These are phyloP conservation scores for Cetonia aurata DNA, from an alignment of 2,888 invertebrate species.

Conservation along the genomic window DNA sequence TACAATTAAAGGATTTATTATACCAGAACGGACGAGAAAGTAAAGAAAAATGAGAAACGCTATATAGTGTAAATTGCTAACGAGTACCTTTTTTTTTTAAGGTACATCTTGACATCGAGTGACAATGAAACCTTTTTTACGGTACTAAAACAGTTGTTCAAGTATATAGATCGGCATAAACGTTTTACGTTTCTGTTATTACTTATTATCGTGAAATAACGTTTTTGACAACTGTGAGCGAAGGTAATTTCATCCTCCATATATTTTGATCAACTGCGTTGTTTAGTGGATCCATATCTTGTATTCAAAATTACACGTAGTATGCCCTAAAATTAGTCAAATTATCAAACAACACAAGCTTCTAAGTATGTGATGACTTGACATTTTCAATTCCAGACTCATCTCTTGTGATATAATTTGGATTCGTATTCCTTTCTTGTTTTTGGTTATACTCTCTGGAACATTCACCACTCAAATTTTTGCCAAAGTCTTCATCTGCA, in stretches of 20 bases:
- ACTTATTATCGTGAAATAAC: background rate
- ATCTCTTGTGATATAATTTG: too few relatives aligned
- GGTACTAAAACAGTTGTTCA: background rate
- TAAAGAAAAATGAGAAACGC: background rate
- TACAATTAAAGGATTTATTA: constrained; percentile 31
- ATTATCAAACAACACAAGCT: too few relatives aligned
- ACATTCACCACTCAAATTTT: too few relatives aligned
- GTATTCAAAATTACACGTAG: too few relatives aligned
- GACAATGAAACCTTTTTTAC: constrained; percentile 7
- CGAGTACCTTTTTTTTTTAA: background rate
- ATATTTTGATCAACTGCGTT: background rate
- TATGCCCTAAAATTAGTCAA: too few relatives aligned
- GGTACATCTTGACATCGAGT: background rate
- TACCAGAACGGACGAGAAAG: constrained; percentile 3
- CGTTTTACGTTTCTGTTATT: constrained; percentile 5
- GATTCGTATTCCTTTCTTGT: too few relatives aligned
- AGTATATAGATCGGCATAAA: constrained; percentile 1
- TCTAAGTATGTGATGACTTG: too few relatives aligned
- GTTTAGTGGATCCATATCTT: too few relatives aligned
- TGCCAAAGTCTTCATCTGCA: too few relatives aligned
- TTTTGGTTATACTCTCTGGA: too few relatives aligned
- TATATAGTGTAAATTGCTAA: background rate
- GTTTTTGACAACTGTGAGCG: background rate
- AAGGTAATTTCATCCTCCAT: background rate
- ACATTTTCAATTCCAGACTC: too few relatives aligned